Percentiles rank a stretch among this genome's conserved stretches.
Conservation (phyloP, 2,797 vertebrate species). For the Chromis chromis region DNA sequence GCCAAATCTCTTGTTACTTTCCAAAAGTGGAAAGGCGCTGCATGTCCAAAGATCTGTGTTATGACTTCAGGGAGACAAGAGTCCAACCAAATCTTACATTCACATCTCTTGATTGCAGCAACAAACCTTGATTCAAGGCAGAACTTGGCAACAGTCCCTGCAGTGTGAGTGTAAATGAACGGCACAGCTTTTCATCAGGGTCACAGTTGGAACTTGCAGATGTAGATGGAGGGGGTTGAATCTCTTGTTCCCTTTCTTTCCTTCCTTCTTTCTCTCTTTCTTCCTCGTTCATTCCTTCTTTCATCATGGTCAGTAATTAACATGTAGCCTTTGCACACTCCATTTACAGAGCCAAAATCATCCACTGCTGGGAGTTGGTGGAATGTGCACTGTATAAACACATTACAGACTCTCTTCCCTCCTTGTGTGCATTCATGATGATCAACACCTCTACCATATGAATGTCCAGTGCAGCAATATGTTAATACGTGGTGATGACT, state of each 20-base stretch:
- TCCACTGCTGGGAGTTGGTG: slow-evolving; percentile 43
- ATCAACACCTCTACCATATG: slow-evolving; percentile 27
- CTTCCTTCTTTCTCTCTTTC: background rate
- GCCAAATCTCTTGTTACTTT: slow-evolving; percentile 41
- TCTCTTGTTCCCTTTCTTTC: background rate
- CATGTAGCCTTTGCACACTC: slow-evolving; percentile 40
- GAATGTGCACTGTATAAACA: slow-evolving; percentile 55
- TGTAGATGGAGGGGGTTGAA: slow-evolving; percentile 5
- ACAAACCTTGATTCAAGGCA: slow-evolving; percentile 39
- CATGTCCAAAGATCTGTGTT: slow-evolving; percentile 24
- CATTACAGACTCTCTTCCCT: slow-evolving; percentile 22
- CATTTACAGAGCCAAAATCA: slow-evolving; percentile 47
- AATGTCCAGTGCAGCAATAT: slow-evolving; percentile 8
- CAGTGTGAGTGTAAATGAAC: slow-evolving; percentile 10
- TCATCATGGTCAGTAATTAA: slow-evolving; percentile 37
- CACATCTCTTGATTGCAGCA: slow-evolving; percentile 54
- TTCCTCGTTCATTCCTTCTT: background rate
- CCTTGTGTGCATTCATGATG: slow-evolving; percentile 6
- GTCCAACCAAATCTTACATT: slow-evolving; percentile 21
- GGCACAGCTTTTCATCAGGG: slow-evolving; percentile 35
- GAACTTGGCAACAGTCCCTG: slow-evolving; percentile 26
- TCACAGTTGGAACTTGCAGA: slow-evolving; percentile 19
- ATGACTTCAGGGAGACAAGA: slow-evolving; percentile 12
- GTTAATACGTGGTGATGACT: slow-evolving; percentile 41
- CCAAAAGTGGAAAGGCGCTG: slow-evolving; percentile 36